A percentile compares a stretch with the other conserved stretches of the same genome.
phyloP scores from a whole-genome alignment of 2,113 vertebrate genomes.

The Anas platyrhynchos region DNA sequence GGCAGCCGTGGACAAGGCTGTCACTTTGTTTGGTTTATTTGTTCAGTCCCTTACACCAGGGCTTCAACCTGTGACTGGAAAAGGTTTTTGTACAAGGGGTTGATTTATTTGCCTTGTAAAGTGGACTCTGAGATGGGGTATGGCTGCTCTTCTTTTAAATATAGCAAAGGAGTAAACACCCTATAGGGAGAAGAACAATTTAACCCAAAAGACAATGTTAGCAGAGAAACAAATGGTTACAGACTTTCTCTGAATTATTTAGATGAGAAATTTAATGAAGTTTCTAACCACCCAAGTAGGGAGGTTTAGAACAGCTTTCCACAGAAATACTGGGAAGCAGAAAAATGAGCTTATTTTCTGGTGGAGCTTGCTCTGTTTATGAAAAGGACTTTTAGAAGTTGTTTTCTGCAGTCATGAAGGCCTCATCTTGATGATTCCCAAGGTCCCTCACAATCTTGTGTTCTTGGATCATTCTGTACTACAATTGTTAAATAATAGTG shows the following conservation, averaged over 20 bases:
- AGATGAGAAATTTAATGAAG: conserved; percentile 30
- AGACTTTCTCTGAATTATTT: conserved; percentile 57
- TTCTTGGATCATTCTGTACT: not conserved
- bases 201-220: conserved; percentile 52
- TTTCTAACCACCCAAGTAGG: not conserved
- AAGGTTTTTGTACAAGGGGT: not conserved
- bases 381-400: not conserved
- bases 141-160: conserved; percentile 56
- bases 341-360: not conserved
- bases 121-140: conserved; percentile 12
- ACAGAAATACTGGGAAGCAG: not conserved
- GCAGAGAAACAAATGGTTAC: conserved; percentile 35
- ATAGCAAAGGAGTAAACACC: conserved; percentile 8
- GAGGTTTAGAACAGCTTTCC: not conserved
- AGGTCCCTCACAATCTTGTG: not conserved
- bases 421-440: not conserved
- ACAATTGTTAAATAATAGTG: not conserved
- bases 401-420: not conserved
- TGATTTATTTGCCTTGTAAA: conserved; percentile 54
- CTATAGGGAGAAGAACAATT: conserved; percentile 38
- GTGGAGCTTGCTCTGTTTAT: not conserved
- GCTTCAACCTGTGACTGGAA: not conserved
- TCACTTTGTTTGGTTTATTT: fast-evolving
- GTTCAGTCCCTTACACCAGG: not conserved
- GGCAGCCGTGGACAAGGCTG: not conserved